Evolutionary conservation across 2,888 invertebrate genomes (phyloP), one percentile per base, ranked within the genome.

Genomic region (Oscheius onirici): DNA sequence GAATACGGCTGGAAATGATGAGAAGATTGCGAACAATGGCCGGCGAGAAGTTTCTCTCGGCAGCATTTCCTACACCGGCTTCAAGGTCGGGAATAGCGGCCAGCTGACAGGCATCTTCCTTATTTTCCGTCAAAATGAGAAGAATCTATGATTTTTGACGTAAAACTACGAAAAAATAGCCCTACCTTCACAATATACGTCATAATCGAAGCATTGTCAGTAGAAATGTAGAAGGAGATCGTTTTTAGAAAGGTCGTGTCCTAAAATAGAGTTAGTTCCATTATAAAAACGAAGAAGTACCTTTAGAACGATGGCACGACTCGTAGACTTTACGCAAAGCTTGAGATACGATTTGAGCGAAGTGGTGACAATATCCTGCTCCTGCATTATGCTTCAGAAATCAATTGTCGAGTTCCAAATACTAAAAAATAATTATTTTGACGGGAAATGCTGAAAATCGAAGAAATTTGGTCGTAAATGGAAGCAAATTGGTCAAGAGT

Each of bases 271-370:
- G n/a, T n/a, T n/a, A n/a, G n/a, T n/a, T 34, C 34, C 8, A 34
- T 28, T 20, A n/a, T n/a, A 6, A 17, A 24, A 52, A 17, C 1
- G 8, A 22, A 6, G 15, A 26, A 15, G 61, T 10, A 77, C 75
- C 65, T 73, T 77, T 3, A 79, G 51, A 51, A 79, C 69, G 10
- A 77, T 58, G 11, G 54, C 15, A 2, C 79, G 72, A 55, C 74
- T 69, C 26, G 71, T 72, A 3, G 75, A 73, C 46, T 77, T 77
- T 20, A 72, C 70, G 67, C 79, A 79, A 26, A 79, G 63, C 49
- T 79, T 79, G 54, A 74, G 71, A 58, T 79, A 79, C 10, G 75
- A 71, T 17, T 73, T 70, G 13, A 79, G 67, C 3, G 79, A 72
- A 49, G 54, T 72, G 28, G 72, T 52, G 10, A 70, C 54, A 17